phyloP scores from a whole-genome alignment of 2,113 vertebrate genomes.

The Arizona elegans region DNA sequence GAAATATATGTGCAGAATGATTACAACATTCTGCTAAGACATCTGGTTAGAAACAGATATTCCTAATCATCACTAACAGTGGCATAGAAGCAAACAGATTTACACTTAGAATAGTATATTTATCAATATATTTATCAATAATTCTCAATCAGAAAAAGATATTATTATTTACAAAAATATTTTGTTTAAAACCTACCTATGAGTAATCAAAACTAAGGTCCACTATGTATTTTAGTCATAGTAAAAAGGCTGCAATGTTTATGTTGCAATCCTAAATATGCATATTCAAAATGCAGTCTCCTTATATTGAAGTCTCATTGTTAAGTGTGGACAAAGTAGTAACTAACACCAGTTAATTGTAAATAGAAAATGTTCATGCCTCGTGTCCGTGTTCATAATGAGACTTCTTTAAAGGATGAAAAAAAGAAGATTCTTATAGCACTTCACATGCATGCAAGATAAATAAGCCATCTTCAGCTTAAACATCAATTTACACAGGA shows the following conservation, averaged over 20 bases:
- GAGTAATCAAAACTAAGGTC: background rate
- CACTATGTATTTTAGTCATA: background rate
- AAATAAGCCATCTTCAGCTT: background rate
- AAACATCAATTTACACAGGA: background rate
- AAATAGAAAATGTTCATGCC: background rate
- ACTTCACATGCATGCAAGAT: background rate
- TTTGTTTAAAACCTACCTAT: background rate
- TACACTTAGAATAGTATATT: conserved; percentile 10
- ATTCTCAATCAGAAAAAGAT: background rate
- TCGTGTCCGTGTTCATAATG: no score
- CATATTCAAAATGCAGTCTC: background rate
- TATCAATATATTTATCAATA: conserved; percentile 22
- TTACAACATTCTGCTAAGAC: conserved; percentile 41
- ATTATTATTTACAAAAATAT: conserved; percentile 12
- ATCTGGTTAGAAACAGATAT: conserved; percentile 48
- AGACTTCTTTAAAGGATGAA: background rate
- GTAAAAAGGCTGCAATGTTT: background rate
- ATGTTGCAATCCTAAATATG: background rate
- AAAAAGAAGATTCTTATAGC: background rate
- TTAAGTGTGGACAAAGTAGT: background rate
- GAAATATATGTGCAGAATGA: conserved; percentile 35
- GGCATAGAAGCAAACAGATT: conserved; percentile 27
- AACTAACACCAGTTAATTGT: background rate
- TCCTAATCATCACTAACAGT: conserved; percentile 38
- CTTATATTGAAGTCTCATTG: background rate